phyloP scores from a whole-genome alignment of 2,113 vertebrate species.

The Cyanoliseus patagonus region DNA sequence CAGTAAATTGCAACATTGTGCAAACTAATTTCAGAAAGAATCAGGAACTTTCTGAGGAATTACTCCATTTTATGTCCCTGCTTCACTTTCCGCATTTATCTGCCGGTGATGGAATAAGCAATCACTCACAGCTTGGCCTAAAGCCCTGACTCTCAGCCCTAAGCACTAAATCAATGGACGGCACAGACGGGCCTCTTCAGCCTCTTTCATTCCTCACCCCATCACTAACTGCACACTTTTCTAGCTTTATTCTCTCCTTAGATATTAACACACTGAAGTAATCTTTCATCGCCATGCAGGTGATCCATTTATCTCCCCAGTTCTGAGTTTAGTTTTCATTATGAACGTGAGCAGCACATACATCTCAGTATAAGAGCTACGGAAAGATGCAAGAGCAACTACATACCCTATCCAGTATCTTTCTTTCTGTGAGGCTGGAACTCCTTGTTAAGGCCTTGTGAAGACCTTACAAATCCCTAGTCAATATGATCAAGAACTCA shows the following conservation, averaged over 20 bases:
- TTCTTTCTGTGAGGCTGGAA: neutral
- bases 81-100: neutral
- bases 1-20: neutral
- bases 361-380: neutral
- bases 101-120: neutral
- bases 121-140: neutral
- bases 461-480: neutral
- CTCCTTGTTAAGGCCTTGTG: neutral
- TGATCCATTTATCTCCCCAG: neutral
- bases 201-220: neutral
- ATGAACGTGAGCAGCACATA: neutral
- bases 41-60: neutral
- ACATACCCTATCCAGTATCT: neutral
- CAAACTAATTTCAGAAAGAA: neutral
- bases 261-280: neutral
- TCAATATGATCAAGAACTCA: neutral
- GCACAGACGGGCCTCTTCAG: neutral
- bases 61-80: neutral
- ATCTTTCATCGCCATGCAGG: neutral
- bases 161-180: neutral
- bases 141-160: neutral
- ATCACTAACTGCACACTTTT: neutral
- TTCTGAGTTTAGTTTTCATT: neutral
- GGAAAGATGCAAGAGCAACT: neutral
- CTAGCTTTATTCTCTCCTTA: neutral